Conservation (phyloP, 2,888 invertebrate genomes). For the Allophyes oxyacanthae region DNA sequence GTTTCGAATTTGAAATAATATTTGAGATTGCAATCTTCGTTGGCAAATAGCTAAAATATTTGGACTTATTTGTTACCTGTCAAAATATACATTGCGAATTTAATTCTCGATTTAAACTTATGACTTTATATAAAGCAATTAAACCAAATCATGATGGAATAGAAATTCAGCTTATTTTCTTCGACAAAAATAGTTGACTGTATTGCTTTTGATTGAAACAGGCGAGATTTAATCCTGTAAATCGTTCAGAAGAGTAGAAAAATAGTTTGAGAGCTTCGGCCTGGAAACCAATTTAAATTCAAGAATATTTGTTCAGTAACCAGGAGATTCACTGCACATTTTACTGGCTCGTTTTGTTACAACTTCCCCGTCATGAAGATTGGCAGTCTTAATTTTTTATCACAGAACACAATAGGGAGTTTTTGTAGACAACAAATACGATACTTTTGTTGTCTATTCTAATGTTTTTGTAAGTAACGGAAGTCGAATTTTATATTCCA, state of each 20-base stretch:
- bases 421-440: conserved; percentile 24
- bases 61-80: conserved; percentile 31
- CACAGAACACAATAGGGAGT: conserved; percentile 23
- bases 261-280: conserved; percentile 54
- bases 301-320: conserved; percentile 50
- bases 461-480: conserved; percentile 5
- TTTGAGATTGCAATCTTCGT: conserved; percentile 18
- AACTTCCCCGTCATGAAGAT: conserved; percentile 27
- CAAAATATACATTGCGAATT: conserved; percentile 13
- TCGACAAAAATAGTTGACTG: conserved; percentile 20
- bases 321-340: conserved; percentile 47
- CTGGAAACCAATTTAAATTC: conserved; percentile 63
- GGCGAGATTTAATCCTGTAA: conserved; percentile 60
- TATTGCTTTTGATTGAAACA: conserved; percentile 42
- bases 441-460: conserved; percentile 23
- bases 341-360: conserved; percentile 41
- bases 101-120: conserved; percentile 11
- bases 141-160: neutral
- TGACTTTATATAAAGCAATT: conserved; percentile 5
- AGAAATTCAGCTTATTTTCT: conserved; percentile 14
- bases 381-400: conserved; percentile 37
- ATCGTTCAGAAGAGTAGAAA: conserved; percentile 55
- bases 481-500: neutral
- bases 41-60: conserved; percentile 42
- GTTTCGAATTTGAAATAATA: conserved; percentile 37